A percentile compares a stretch with the other conserved stretches of the same genome.
These are phyloP conservation scores for Apotomis capreana DNA, from an alignment of 2,888 invertebrate species.

Conservation along the genomic window DNA sequence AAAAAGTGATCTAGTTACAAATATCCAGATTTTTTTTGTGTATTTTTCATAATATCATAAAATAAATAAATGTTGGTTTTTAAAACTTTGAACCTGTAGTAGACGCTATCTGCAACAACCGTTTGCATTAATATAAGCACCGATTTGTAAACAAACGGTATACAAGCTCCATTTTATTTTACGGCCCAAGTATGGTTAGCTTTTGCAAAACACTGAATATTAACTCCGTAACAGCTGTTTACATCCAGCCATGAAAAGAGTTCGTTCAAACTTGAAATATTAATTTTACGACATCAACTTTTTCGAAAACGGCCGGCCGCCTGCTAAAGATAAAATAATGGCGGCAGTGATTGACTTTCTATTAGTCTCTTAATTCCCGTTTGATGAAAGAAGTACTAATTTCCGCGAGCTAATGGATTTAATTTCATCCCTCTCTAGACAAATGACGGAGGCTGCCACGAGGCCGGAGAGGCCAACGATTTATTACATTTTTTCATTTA, in stretches of 20 bases:
- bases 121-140: conserved; percentile 24
- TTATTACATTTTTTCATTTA: conserved; percentile 46
- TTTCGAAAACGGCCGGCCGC: conserved; percentile 8
- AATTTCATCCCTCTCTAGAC: conserved; percentile 51
- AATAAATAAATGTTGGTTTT: neutral
- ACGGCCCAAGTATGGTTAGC: conserved; percentile 3
- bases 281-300: conserved; percentile 26
- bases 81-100: neutral
- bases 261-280: conserved; percentile 26
- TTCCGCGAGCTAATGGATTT: conserved; percentile 44
- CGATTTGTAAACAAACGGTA: conserved; percentile 18
- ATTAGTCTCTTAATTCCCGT: conserved; percentile 29
- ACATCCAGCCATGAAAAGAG: conserved; percentile 22
- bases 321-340: conserved; percentile 28
- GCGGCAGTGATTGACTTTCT: conserved; percentile 33
- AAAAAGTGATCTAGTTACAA: no score
- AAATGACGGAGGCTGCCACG: conserved; percentile 21
- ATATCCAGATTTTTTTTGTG: no score
- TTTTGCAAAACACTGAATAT: conserved; percentile 11
- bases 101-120: conserved; percentile 7
- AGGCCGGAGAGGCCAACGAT: conserved; percentile 32
- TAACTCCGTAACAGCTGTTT: conserved; percentile 31
- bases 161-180: conserved; percentile 14
- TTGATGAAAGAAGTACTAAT: conserved; percentile 32
- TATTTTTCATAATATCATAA: no score